phyloP scores from a whole-genome alignment of 2,113 vertebrate species.

The Petrocephalus zakoni region DNA sequence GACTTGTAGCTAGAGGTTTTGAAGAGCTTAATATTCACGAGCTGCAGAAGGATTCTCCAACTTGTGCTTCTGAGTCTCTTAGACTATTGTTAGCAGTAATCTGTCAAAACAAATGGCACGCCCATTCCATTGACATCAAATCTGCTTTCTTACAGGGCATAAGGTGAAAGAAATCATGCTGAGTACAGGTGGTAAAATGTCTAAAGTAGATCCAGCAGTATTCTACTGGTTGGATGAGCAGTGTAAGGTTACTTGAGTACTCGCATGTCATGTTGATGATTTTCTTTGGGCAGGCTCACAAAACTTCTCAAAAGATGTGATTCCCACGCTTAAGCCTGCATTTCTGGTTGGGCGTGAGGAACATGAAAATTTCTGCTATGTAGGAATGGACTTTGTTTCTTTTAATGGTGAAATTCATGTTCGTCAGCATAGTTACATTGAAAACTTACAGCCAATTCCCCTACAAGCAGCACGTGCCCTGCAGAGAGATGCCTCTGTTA shows the following conservation, averaged over 20 bases:
- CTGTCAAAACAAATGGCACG: constrained; percentile 28
- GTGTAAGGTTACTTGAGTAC: constrained; percentile 20
- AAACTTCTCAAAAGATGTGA: not conserved
- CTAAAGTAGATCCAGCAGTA: constrained; percentile 3
- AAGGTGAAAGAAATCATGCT: not conserved
- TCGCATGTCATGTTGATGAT: constrained; percentile 31
- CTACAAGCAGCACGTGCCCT: not conserved
- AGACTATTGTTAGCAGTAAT: constrained; percentile 17
- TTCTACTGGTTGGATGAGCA: constrained; percentile 22
- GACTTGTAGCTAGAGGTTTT: constrained; percentile 22
- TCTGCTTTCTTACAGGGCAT: constrained; percentile 31
- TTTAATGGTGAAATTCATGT: not conserved
- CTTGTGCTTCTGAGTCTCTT: constrained; percentile 30
- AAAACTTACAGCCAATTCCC: not conserved
- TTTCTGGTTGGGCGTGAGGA: not conserved
- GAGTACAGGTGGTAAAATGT: not conserved
- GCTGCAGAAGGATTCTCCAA: constrained; percentile 24
- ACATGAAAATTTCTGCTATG: not conserved
- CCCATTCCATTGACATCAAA: constrained; percentile 35
- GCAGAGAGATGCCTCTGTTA: not conserved
- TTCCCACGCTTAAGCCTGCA: not conserved
- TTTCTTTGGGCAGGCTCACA: constrained; percentile 26
- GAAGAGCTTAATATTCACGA: constrained; percentile 14
- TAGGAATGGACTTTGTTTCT: not conserved
- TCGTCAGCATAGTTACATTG: not conserved